Evolutionary conservation across 2,797 vertebrate species (phyloP), one percentile per base, ranked within the genome.

Genomic region (Leptodactylus fallax): DNA sequence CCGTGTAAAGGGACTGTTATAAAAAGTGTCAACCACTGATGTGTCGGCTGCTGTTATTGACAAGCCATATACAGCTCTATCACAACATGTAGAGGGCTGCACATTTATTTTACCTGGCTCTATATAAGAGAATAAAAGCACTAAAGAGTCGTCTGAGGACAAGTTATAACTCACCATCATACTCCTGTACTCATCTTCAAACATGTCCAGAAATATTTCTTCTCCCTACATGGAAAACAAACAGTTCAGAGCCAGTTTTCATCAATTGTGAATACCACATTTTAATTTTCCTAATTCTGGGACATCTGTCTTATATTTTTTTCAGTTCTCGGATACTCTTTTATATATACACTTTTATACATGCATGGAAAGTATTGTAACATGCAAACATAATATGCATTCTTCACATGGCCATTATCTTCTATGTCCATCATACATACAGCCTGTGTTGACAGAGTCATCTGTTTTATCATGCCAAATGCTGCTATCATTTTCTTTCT

Each of bases 121-220:
- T 36, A 36, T 36, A 4, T 36, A 4, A 36, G 36, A 36, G 36
- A 1, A 36, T 36, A 36, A 1, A 36, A 36, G 36, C 36, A 36
- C 36, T 36, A 36, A 36, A 36, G 36, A 36, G 36, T 4, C 36
- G 4, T 36, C 7, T 1, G 25, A 81, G 79, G 36, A 47, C 45
- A 49, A 5, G 21, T 5, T n/a, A 49, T 53, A 53, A 93, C 95
- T 96, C 87, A 99, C 98, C 71, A 95, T 98, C 98, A 99, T 99
- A 92, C 97, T 98, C 90, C 98, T 95, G 93, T 98, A 99, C 85
- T 99, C 98, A 25, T 99, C 98, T 93, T 99, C 98, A 95, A 99
- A 99, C 98, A 99, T 99, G 93, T 99, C 98, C 94, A 99, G 93
- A 90, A 99, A 99, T 88, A 99, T 99, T 91, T 99, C 98, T 93